Evolutionary conservation across 2,797 vertebrate species (phyloP), one percentile per base, ranked within the genome.

Genomic region (Cossypha caffra): DNA sequence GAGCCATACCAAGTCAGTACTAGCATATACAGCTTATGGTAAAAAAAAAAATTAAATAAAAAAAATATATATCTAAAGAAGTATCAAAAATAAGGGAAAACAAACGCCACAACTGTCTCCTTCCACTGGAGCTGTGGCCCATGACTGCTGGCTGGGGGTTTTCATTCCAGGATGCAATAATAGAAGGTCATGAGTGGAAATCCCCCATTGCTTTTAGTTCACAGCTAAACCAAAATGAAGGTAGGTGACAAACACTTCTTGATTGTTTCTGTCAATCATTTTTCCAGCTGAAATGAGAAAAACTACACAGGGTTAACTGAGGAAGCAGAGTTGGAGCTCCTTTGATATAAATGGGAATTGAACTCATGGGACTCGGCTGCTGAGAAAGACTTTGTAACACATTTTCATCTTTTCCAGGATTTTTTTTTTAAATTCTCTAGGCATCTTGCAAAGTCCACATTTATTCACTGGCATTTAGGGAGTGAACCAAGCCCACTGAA

Each of bases 231-330:
- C 84, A 81, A 81, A 86, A 95, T 31, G 77, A 95, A 96, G 66
- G 66, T 35, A 52, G 76, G 76, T 59, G 51, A 91, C 11, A 13
- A 96, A 89, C 92, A 86, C 78, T 88, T 86, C 93, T 93, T 96
- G 94, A 96, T 96, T 95, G 96, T 94, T 97, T 95, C 96, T 97
- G 95, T 95, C 96, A 96, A 95, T 97, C 97, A 95, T 71, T 85
- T 90, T 79, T 92, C 83, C 91, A 61, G 38, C 33, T 82, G 86
- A 95, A 97, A 97, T 91, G 93, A 95, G 88, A 95, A 83, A 95
- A 93, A 69, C 93, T 81, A 86, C 37, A 86, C 73, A 95, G 88
- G 88, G 85, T 96, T 96, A 96, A 97, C 95, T 37, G 84, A 87
- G 73, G 79, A 95, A 89, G 35, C 77, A 76, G 78, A 72, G 74